These are phyloP conservation scores for Rana temporaria DNA, from an alignment of 2,113 vertebrate species.

Conservation along the genomic window DNA sequence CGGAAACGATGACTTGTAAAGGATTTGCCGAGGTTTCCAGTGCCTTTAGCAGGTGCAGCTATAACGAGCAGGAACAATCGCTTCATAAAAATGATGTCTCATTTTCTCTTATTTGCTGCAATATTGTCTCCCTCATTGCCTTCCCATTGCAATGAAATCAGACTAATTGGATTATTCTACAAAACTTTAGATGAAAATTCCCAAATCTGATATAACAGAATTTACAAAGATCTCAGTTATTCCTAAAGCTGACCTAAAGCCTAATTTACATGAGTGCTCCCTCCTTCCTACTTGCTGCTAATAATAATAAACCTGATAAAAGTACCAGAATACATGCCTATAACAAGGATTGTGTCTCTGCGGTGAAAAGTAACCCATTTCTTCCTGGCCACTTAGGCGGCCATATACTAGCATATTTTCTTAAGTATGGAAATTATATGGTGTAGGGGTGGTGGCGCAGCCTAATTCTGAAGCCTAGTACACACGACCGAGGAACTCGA, in stretches of 20 bases:
- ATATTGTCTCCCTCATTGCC: background rate
- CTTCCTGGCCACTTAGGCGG: too few species aligned
- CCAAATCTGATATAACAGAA: background rate
- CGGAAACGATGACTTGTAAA: slow-evolving; percentile 30
- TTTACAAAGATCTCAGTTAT: background rate
- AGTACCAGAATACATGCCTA: too few species aligned
- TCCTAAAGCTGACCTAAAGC: background rate
- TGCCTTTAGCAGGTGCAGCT: background rate
- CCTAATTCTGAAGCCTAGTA: too few species aligned
- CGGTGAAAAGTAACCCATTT: too few species aligned
- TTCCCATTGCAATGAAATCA: background rate
- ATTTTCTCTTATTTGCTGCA: slow-evolving; percentile 34
- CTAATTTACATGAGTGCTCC: too few species aligned
- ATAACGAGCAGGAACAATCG: slow-evolving; percentile 5
- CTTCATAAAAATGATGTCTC: slow-evolving; percentile 18
- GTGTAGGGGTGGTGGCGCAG: too few species aligned
- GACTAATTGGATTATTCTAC: slow-evolving; percentile 18
- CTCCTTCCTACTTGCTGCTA: too few species aligned
- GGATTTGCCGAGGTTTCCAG: background rate
- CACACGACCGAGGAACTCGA: too few species aligned
- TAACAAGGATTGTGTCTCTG: too few species aligned
- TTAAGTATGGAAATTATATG: too few species aligned
- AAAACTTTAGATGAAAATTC: background rate
- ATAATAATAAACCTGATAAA: too few species aligned
- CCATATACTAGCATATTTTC: too few species aligned